Conservation (phyloP, 1,140 invertebrate genomes). For the Apis cerana region DNA sequence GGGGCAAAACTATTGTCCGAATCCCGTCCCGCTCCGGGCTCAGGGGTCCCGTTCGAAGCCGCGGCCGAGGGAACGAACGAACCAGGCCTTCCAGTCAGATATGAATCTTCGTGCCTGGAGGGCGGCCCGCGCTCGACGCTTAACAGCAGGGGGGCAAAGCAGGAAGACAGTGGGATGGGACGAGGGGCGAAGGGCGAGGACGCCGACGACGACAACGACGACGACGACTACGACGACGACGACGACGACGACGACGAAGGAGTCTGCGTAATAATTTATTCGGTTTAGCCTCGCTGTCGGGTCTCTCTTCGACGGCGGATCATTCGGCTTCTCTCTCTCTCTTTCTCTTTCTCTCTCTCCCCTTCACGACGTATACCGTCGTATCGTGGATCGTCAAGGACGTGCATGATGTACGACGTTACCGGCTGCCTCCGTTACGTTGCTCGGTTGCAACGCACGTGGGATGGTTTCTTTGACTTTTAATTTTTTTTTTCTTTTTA, state of each 20-base stretch:
- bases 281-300: slow-evolving; percentile 72
- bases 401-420: slow-evolving; percentile 33
- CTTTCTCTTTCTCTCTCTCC: not conserved
- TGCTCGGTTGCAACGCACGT: slow-evolving; percentile 8
- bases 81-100: slow-evolving; percentile 71
- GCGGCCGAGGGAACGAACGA: slow-evolving; percentile 44
- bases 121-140: slow-evolving; percentile 61
- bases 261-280: slow-evolving; percentile 77
- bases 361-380: not conserved
- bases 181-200: slow-evolving; percentile 17
- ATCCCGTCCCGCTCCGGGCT: slow-evolving; percentile 77
- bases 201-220: slow-evolving; percentile 15
- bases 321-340: slow-evolving; percentile 1
- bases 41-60: slow-evolving; percentile 76
- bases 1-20: slow-evolving; percentile 75
- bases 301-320: slow-evolving; percentile 66
- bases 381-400: slow-evolving; percentile 44
- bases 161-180: not conserved
- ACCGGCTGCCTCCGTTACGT: slow-evolving; percentile 22
- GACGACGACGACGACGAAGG: slow-evolving; percentile 40
- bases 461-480: not conserved
- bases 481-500: not conserved
- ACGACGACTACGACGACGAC: slow-evolving; percentile 10
- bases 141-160: slow-evolving; percentile 63
- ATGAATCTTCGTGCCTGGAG: slow-evolving; percentile 74